Evolutionary conservation across 2,113 vertebrate species (phyloP), one percentile per base, ranked within the genome.

Genomic region (Malaclemys terrapin): DNA sequence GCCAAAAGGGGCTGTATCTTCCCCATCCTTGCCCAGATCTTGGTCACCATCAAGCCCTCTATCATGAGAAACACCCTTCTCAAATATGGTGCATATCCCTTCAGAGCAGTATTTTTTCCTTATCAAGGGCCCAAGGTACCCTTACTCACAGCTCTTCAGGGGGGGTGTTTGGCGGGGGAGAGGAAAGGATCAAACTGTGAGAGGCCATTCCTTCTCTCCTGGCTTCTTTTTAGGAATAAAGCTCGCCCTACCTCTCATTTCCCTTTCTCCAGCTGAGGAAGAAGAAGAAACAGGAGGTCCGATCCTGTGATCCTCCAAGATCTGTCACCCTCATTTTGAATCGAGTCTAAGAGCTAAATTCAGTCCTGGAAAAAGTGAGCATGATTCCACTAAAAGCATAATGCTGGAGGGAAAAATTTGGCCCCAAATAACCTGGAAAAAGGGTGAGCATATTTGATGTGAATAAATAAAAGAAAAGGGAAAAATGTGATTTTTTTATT

Each of bases 311-410:
- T n/a, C 25, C 65, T 31, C n/a, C 49, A 7, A 1, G 7, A 76
- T 76, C 75, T 8, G 24, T 47, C 69, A 10, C n/a, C 9, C 8
- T 52, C n/a, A 72, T 45, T 69, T 10, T 80, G 45, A 80, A 4
- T 47, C 53, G 38, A 50, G 11, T n/a, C 27, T 24, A 12, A 76
- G 6, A 1, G 3, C n/a, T 69, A 19, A 31, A 54, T 59, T 47
- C n/a, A 0, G 49, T 80, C 91, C 82, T 78, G 4, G 8, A 84
- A 59, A 3, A 1, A 57, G 84, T 7, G 49, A 72, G 14, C 10
- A 9, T 75, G 6, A 16, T 29, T 54, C 1, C 14, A 38, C 0
- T 1, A 24, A 80, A 87, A 81, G 4, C 49, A 52, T 4, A 5
- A 83, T 38, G 25, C 47, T 19, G 38, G 9, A 78, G 12, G 42